These are phyloP conservation scores for Carcharodon carcharias DNA, from an alignment of 2,797 vertebrate genomes.

Conservation along the genomic window DNA sequence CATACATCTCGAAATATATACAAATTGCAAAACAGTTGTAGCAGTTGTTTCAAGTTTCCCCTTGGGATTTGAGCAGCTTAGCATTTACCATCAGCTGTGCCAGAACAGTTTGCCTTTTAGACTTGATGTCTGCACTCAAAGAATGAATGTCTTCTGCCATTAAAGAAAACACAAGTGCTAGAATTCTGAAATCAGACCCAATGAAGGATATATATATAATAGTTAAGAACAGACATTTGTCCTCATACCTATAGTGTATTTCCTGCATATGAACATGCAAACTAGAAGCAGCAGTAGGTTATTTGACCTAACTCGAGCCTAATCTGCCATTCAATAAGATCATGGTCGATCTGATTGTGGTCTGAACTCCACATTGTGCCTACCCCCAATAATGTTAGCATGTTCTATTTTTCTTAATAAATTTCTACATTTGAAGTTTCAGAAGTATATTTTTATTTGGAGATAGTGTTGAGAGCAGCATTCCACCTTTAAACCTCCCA, in stretches of 20 bases:
- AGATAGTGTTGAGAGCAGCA: not conserved
- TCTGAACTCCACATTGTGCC: too few relatives aligned
- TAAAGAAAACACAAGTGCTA: not conserved
- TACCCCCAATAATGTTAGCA: not conserved
- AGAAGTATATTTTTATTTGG: not conserved
- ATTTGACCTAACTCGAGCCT: too few relatives aligned
- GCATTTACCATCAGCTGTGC: too few relatives aligned
- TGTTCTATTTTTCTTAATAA: not conserved
- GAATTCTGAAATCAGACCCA: not conserved
- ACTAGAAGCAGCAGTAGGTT: too few relatives aligned
- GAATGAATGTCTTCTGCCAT: not conserved
- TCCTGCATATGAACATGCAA: not conserved
- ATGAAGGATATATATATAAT: not conserved
- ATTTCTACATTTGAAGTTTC: not conserved
- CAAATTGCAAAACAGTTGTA: too few relatives aligned
- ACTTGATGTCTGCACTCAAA: not conserved
- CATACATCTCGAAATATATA: too few relatives aligned
- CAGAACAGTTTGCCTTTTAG: not conserved
- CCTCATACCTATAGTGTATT: not conserved
- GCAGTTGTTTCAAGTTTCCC: too few relatives aligned
- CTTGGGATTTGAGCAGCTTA: too few relatives aligned
- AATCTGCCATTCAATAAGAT: too few relatives aligned
- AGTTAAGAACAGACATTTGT: not conserved
- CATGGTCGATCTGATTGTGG: too few relatives aligned
- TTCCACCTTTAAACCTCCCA: conserved; percentile 47